These are phyloP conservation scores for Jacana jacana DNA, from an alignment of 2,113 vertebrate genomes.

Conservation along the genomic window DNA sequence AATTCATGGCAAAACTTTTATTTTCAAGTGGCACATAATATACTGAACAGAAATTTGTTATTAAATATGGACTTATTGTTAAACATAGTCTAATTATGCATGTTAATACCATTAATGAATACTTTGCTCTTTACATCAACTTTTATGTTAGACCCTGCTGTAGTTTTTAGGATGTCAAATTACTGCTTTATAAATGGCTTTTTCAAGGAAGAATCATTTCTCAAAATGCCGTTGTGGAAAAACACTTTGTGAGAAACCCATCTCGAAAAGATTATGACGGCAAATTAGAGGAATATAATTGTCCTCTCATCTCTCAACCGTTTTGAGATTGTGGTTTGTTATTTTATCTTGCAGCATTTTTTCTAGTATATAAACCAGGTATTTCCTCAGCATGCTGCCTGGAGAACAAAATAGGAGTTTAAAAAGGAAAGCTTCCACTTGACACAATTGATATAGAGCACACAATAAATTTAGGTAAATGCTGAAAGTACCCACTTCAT, in stretches of 20 bases:
- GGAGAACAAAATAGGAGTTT: neutral
- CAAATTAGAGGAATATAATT: neutral
- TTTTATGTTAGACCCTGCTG: neutral
- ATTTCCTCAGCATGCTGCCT: neutral
- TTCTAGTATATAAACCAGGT: neutral
- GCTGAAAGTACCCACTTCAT: neutral
- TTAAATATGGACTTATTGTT: neutral
- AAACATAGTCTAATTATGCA: neutral
- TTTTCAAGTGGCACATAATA: neutral
- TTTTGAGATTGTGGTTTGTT: neutral
- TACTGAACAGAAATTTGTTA: neutral
- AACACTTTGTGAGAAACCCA: no score
- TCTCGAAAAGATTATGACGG: no score
- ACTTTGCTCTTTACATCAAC: neutral
- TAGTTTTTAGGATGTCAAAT: neutral
- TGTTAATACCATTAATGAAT: neutral
- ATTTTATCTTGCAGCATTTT: neutral
- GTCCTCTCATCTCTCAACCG: neutral
- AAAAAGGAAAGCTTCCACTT: neutral
- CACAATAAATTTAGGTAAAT: neutral
- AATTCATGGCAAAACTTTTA: neutral
- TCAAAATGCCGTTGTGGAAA: neutral
- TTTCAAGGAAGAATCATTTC: neutral
- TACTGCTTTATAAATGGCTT: neutral
- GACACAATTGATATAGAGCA: neutral